phyloP scores from a whole-genome alignment of 1,140 invertebrate species.

The Helicoverpa armigera region DNA sequence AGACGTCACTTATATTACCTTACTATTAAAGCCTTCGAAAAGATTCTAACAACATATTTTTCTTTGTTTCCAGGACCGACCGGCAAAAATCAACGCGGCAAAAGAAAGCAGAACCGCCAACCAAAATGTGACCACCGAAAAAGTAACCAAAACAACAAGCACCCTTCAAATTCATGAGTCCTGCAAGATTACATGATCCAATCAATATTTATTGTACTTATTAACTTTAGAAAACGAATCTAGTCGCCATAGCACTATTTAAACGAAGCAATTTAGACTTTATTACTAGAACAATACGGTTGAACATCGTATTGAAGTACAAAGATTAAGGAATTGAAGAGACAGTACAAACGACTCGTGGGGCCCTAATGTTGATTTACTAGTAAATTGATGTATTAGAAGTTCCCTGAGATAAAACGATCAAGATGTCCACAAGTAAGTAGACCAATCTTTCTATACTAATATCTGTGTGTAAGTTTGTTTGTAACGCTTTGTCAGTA shows the following conservation, averaged over 20 bases:
- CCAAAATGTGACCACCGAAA: constrained; percentile 84
- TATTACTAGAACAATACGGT: constrained; percentile 64
- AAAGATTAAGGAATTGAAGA: constrained; percentile 71
- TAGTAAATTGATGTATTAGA: constrained; percentile 81
- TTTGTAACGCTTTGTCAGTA: not conserved
- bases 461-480: not conserved
- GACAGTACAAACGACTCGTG: constrained; percentile 73
- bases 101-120: constrained; percentile 54
- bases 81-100: constrained; percentile 53
- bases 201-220: constrained; percentile 77
- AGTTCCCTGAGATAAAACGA: constrained; percentile 62
- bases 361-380: constrained; percentile 81
- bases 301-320: constrained; percentile 70
- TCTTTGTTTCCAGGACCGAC: constrained; percentile 69
- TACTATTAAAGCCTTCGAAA: too few species aligned
- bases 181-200: constrained; percentile 80
- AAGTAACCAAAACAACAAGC: constrained; percentile 67
- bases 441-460: constrained; percentile 40
- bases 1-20: too few species aligned
- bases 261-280: constrained; percentile 78
- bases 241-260: constrained; percentile 83
- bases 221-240: constrained; percentile 82
- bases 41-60: constrained; percentile 47
- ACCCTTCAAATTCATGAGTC: constrained; percentile 79
- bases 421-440: constrained; percentile 82